Conservation (phyloP, 2,888 invertebrate species). For the Cryptophagus acutangulus region DNA sequence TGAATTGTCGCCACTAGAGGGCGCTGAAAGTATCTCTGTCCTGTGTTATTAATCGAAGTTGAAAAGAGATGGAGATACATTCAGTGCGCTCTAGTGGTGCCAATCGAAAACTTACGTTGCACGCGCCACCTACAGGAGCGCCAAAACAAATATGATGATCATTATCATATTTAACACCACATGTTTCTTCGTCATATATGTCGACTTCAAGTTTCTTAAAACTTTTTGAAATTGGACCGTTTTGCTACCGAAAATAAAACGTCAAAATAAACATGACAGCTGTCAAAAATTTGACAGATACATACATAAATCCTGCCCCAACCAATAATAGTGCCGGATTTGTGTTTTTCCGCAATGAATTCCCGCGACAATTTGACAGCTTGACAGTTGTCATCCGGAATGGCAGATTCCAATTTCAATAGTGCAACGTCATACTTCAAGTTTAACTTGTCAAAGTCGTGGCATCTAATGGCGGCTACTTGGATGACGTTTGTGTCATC, state of each 20-base stretch:
- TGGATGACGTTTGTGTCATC: not conserved
- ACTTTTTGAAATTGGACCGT: conserved; percentile 10
- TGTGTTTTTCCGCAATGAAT: conserved; percentile 3
- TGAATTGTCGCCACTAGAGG: too few species aligned
- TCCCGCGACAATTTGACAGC: conserved; percentile 12
- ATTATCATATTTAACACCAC: conserved; percentile 6
- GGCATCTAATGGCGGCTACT: conserved; percentile 7
- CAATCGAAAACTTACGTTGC: conserved; percentile 14
- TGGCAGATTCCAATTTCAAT: conserved; percentile 8
- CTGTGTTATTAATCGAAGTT: too few species aligned
- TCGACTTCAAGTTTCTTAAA: conserved; percentile 15
- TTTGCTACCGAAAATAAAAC: conserved; percentile 4
- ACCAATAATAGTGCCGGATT: conserved; percentile 12
- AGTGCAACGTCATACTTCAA: conserved; percentile 12
- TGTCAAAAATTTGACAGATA: not conserved
- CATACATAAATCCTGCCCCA: conserved; percentile 13
- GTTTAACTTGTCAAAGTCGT: conserved; percentile 5
- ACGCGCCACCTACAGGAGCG: conserved; percentile 16
- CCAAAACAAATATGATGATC: conserved; percentile 19
- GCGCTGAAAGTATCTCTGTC: too few species aligned
- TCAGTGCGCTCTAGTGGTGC: too few species aligned
- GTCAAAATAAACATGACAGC: not conserved
- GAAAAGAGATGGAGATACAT: too few species aligned
- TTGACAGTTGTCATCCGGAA: conserved; percentile 7
- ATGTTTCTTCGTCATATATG: conserved; percentile 7